A percentile compares a stretch with the other conserved stretches of the same genome.
These are phyloP conservation scores for Selene dorsalis DNA, from an alignment of 2,797 vertebrate genomes.

Conservation along the genomic window DNA sequence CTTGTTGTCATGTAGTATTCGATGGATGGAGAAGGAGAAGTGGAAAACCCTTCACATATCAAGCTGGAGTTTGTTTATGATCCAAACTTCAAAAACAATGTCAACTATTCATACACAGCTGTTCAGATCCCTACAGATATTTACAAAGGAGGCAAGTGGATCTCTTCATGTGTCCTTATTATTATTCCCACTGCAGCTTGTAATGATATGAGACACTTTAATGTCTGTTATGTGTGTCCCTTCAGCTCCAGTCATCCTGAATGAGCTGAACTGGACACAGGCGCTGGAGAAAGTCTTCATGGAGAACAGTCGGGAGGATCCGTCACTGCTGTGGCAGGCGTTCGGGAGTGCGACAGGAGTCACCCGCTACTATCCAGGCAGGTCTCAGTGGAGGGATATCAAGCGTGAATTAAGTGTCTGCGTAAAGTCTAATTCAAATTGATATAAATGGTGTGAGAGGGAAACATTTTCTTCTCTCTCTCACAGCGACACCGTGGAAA, in stretches of 20 bases:
- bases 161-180: background rate
- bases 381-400: background rate
- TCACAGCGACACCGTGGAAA: conserved; percentile 93
- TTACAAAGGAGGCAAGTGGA: conserved; percentile 96
- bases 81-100: conserved; percentile 95
- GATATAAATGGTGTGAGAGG: background rate
- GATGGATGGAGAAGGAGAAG: conserved; percentile 91
- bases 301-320: conserved; percentile 93
- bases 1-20: conserved; percentile 69
- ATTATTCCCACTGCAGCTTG: background rate
- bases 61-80: conserved; percentile 96
- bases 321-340: conserved; percentile 94
- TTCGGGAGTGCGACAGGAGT: conserved; percentile 97
- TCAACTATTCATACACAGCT: conserved; percentile 98
- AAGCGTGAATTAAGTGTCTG: background rate
- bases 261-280: conserved; percentile 96
- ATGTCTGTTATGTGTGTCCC: background rate
- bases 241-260: conserved; percentile 93
- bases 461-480: background rate
- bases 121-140: conserved; percentile 99
- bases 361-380: conserved; percentile 93
- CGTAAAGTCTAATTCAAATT: background rate
- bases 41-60: conserved; percentile 89
- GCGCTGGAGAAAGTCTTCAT: conserved; percentile 94
- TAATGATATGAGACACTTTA: background rate